Conservation (phyloP, 2,888 invertebrate genomes). For the Lucinisca nassula region DNA sequence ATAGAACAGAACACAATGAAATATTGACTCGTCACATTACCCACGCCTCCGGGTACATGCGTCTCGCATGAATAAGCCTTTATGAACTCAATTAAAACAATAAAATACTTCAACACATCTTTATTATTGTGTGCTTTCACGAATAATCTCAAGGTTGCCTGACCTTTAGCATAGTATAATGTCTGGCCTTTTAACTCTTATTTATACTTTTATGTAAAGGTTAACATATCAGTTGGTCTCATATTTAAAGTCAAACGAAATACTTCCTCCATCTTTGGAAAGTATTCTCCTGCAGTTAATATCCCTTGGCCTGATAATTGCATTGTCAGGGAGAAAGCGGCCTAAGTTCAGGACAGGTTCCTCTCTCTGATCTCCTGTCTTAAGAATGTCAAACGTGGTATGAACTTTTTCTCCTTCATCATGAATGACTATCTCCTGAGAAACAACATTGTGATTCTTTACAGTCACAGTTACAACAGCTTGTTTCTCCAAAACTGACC, state of each 20-base stretch:
- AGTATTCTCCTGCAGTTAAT: neutral
- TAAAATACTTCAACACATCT: no score
- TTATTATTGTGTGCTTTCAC: no score
- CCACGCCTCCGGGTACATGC: no score
- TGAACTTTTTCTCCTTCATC: neutral
- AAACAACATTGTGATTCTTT: neutral
- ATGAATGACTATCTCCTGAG: neutral
- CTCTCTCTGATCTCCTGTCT: neutral
- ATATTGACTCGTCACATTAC: no score
- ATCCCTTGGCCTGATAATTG: neutral
- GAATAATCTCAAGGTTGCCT: no score
- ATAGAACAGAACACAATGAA: no score
- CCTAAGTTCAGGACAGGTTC: neutral
- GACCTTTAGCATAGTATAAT: no score
- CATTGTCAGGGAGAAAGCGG: neutral
- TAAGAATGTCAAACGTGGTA: neutral
- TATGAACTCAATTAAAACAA: no score
- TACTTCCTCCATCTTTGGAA: neutral
- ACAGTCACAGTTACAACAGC: neutral
- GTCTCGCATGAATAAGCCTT: no score
- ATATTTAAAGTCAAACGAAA: neutral
- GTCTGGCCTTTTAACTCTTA: no score
- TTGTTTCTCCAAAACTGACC: neutral
- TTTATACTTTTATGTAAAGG: no score
- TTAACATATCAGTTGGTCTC: no score